A percentile compares a stretch with the other conserved stretches of the same genome.
Conservation (phyloP, 64 coral and sea anemone species). For the Cladopsammia gracilis region DNA sequence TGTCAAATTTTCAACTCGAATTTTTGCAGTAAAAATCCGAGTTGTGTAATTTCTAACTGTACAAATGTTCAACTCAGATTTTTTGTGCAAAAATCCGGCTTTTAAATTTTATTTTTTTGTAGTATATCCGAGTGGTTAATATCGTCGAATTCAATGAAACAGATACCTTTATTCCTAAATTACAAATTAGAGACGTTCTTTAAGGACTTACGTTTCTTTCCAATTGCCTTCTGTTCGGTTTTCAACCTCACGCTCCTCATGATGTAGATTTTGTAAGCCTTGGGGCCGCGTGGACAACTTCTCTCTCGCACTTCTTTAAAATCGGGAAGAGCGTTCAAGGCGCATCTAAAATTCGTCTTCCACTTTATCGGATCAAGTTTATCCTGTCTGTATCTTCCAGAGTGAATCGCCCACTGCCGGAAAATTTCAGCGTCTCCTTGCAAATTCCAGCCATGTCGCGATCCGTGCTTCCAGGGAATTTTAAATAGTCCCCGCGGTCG, state of each 20-base stretch:
- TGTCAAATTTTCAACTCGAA: no score
- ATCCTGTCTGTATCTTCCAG: slow-evolving; percentile 64
- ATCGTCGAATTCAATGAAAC: no score
- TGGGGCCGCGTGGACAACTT: slow-evolving; percentile 25
- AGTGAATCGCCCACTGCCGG: slow-evolving; percentile 74
- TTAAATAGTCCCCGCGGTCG: slow-evolving; percentile 66
- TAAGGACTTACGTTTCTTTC: background rate
- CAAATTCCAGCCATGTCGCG: slow-evolving; percentile 67
- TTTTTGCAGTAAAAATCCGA: no score
- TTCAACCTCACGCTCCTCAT: slow-evolving; percentile 35
- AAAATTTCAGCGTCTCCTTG: slow-evolving; percentile 67
- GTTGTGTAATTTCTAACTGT: no score
- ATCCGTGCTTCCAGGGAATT: slow-evolving; percentile 89
- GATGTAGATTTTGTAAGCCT: slow-evolving; percentile 63
- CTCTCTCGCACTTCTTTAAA: slow-evolving; percentile 62
- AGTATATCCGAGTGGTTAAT: no score
- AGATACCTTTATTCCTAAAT: background rate
- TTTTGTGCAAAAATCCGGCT: no score
- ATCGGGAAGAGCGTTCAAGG: slow-evolving; percentile 80
- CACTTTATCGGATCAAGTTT: slow-evolving; percentile 65
- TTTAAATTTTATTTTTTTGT: no score
- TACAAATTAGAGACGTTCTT: no score
- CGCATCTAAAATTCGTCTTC: slow-evolving; percentile 96
- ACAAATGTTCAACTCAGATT: no score
- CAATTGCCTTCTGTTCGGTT: background rate